Evolutionary conservation across 2,113 vertebrate species (phyloP).

Genomic region (Thinocorus orbignyianus): DNA sequence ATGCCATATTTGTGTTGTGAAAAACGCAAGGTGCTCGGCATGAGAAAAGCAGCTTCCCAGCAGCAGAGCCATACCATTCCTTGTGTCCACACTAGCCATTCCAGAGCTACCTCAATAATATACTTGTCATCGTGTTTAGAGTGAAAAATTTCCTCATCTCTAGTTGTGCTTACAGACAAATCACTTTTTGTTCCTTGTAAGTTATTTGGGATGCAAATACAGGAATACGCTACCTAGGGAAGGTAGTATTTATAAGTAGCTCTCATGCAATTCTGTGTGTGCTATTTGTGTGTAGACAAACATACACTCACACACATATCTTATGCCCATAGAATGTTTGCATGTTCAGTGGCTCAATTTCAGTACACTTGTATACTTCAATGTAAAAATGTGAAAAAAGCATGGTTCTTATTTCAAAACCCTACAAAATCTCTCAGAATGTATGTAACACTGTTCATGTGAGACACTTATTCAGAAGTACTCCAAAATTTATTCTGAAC

Average conservation of each 20-base stretch:
- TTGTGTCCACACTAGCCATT: background rate
- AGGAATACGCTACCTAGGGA: background rate
- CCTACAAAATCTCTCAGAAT: background rate
- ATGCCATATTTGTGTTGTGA: background rate
- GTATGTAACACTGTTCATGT: no score
- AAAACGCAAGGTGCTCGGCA: constrained; percentile 20
- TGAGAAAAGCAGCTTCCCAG: background rate
- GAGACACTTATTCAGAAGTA: no score
- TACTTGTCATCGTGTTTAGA: background rate
- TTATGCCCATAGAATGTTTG: background rate
- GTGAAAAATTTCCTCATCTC: background rate
- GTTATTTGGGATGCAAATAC: background rate
- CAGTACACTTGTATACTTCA: background rate
- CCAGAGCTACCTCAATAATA: background rate
- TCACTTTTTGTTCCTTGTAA: background rate
- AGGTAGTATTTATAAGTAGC: background rate
- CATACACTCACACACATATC: background rate
- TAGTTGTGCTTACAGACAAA: background rate
- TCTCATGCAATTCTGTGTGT: background rate
- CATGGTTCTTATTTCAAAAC: background rate
- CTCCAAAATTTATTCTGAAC: background rate
- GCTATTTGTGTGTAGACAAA: background rate
- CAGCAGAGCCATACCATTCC: background rate
- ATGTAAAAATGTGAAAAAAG: background rate
- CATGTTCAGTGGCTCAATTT: background rate